Evolutionary conservation across 2,888 invertebrate species (phyloP).

Genomic region (Linnaemya vulpina): DNA sequence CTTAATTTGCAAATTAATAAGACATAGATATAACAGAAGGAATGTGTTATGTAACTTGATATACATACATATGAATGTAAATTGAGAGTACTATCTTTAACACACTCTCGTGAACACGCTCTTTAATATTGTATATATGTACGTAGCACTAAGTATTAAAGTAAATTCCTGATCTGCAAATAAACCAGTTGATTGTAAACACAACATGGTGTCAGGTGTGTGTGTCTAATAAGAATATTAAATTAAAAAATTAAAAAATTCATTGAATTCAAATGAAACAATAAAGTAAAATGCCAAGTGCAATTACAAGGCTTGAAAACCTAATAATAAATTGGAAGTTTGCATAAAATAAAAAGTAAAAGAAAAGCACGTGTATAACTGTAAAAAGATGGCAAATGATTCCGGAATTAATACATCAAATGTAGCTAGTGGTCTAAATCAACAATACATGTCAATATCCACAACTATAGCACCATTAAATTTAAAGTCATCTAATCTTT

Average conservation of each 20-base stretch:
- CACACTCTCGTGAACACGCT: no score
- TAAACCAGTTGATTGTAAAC: not conserved
- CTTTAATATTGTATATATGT: not conserved
- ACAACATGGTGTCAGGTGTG: slow-evolving; percentile 19
- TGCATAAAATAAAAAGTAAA: no score
- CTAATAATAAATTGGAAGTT: not conserved
- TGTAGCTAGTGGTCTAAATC: not conserved
- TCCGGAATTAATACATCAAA: not conserved
- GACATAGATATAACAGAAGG: no score
- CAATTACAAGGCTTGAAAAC: no score
- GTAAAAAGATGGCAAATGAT: not conserved
- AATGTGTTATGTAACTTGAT: no score
- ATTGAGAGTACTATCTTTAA: no score
- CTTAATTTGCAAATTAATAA: no score
- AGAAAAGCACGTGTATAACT: no score
- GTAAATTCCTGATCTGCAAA: not conserved
- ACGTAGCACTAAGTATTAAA: not conserved
- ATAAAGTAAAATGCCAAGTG: no score
- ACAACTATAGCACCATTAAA: slow-evolving; percentile 10
- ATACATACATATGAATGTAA: no score
- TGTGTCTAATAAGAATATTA: slow-evolving; percentile 1
- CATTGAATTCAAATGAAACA: no score
- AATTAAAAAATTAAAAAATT: not conserved
- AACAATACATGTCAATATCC: slow-evolving; percentile 23
- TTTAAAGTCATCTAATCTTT: slow-evolving; percentile 16